Conservation (phyloP, 2,888 invertebrate genomes). For the Scaeva pyrastri region DNA sequence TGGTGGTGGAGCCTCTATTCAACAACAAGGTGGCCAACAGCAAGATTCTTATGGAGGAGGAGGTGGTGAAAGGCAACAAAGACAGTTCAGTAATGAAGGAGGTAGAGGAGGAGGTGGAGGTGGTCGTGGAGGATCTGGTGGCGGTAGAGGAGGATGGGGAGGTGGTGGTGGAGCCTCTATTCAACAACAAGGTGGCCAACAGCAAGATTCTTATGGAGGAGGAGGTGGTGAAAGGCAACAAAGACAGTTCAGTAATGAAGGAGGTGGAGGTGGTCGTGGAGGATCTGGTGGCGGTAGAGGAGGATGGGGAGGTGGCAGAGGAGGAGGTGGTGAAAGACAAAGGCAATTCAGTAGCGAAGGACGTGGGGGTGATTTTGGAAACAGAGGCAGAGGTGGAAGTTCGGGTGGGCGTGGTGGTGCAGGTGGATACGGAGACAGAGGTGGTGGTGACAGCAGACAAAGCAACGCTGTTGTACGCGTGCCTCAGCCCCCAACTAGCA, state of each 20-base stretch:
- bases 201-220: too few species aligned
- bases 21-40: neutral
- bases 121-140: too few species aligned
- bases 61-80: too few species aligned
- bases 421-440: neutral
- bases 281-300: neutral
- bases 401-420: neutral
- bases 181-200: neutral
- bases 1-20: neutral
- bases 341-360: too few species aligned
- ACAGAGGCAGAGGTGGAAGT: neutral
- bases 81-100: too few species aligned
- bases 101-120: neutral
- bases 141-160: neutral
- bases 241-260: too few species aligned
- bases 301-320: neutral
- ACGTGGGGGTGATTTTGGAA: neutral
- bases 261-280: neutral
- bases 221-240: too few species aligned
- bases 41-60: too few species aligned
- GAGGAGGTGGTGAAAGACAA: neutral
- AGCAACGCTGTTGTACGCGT: neutral
- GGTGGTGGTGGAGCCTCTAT: neutral
- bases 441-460: neutral
- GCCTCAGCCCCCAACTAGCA: slow-evolving; percentile 40